Evolutionary conservation across 2,888 invertebrate genomes (phyloP), one percentile per base, ranked within the genome.

Genomic region (Lasioglossum lativentre): DNA sequence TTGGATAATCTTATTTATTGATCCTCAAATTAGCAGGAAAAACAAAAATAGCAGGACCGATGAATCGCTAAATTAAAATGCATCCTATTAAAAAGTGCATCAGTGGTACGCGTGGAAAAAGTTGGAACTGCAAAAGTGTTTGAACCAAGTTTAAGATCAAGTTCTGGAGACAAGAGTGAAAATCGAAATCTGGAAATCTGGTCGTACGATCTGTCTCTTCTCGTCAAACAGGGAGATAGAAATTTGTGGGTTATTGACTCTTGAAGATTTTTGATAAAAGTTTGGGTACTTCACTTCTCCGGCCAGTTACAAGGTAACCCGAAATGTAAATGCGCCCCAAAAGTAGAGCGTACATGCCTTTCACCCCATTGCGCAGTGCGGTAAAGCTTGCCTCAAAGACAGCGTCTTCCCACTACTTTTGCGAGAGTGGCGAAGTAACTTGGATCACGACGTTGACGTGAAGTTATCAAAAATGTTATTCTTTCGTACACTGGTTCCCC

Each of bases 301-400:
- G 23, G 1, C 34, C 66, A 34, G 66, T 68, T 34, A 34, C 66
- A 68, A 34, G 66, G 34, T 68, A 68, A 68, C 66, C 34, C 66
- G 56, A 81, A 78, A 85, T 74, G 85, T 75, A 78, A 86, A 85
- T 85, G 66, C 75, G 40, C 45, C 59, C 71, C 45, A 82, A 86
- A 87, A 86, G 52, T 87, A 56, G 86, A 87, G 63, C 86, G 86
- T 78, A 59, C 79, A 63, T 75, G 82, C 77, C 80, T 82, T 86
- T 78, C 86, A 78, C 72, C 75, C 45, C 74, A 66, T 87, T 86
- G 86, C 86, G 86, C 86, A 87, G 56, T 87, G 86, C 86, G 86
- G 86, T 82, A 87, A 42, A 80, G 71, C 52, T 75, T 52, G 80
- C 68, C 40, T 56, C 42, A 38, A 80, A 79, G 75, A 77, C 76